Percentiles rank a stretch among this genome's conserved stretches.
These are phyloP conservation scores for Xenus cinereus DNA, from an alignment of 2,113 vertebrate species.

Conservation along the genomic window DNA sequence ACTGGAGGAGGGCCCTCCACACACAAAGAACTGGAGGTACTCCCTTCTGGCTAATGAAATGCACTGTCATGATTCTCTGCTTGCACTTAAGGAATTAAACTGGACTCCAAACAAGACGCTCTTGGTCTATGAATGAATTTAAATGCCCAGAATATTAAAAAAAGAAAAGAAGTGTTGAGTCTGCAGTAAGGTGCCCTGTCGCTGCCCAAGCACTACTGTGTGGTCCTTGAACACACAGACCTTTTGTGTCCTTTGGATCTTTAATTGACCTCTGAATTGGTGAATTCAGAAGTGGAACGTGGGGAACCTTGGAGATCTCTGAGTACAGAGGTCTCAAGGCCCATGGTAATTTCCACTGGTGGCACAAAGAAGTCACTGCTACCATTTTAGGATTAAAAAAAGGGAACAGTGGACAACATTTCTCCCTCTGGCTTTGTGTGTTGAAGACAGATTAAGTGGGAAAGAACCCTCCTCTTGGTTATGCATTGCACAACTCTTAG, in stretches of 20 bases:
- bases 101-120: neutral
- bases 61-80: neutral
- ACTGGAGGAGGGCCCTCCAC: slow-evolving; percentile 92
- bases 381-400: neutral
- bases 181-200: neutral
- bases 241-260: neutral
- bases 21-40: slow-evolving; percentile 99
- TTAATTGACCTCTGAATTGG: neutral
- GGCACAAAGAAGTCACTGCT: neutral
- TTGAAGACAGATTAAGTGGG: neutral
- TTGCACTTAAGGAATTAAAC: neutral
- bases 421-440: neutral
- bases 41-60: neutral
- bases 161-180: neutral
- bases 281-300: neutral
- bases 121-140: neutral
- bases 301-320: neutral
- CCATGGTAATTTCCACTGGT: neutral
- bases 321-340: neutral
- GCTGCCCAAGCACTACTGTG: neutral
- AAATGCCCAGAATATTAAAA: neutral
- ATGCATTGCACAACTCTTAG: neutral
- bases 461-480: neutral
- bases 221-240: neutral
- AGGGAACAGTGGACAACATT: neutral